These are phyloP conservation scores for Neogobius melanostomus DNA, from an alignment of 2,113 vertebrate species.

Conservation along the genomic window DNA sequence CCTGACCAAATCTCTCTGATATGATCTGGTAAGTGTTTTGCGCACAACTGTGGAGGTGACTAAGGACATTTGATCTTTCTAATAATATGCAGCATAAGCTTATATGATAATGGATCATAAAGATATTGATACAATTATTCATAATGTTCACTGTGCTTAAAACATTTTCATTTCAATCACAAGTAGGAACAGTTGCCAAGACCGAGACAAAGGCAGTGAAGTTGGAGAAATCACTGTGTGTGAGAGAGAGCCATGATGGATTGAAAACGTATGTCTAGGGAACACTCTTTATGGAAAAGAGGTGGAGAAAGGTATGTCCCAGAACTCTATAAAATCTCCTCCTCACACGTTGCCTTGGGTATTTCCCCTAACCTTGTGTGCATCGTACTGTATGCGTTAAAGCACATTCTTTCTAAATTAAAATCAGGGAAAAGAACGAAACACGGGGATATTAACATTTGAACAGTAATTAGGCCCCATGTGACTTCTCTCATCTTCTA, in stretches of 20 bases:
- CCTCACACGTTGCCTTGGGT: conserved; percentile 31
- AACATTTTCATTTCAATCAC: background rate
- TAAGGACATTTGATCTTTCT: too few species aligned
- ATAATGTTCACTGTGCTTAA: background rate
- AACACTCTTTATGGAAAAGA: conserved; percentile 41
- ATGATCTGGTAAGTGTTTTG: too few species aligned
- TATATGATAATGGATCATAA: background rate
- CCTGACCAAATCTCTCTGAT: too few species aligned
- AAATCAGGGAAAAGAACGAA: conserved; percentile 41
- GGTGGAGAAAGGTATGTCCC: conserved; percentile 50
- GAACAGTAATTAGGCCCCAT: conserved; percentile 75
- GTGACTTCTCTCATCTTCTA: conserved; percentile 63
- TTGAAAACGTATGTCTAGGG: conserved; percentile 54
- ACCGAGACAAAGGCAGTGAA: conserved; percentile 57
- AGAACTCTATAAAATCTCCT: conserved; percentile 41
- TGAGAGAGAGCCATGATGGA: conserved; percentile 63
- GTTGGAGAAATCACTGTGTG: conserved; percentile 33
- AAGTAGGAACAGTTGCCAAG: background rate
- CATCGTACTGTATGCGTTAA: background rate
- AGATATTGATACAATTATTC: background rate
- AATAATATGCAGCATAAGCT: background rate
- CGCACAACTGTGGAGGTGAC: too few species aligned
- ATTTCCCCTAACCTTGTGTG: conserved; percentile 15
- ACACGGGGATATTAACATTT: conserved; percentile 65
- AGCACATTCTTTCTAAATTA: conserved; percentile 24